These are phyloP conservation scores for Catalaphyllia jardinei DNA, from an alignment of 64 coral and sea anemone species.

Conservation along the genomic window DNA sequence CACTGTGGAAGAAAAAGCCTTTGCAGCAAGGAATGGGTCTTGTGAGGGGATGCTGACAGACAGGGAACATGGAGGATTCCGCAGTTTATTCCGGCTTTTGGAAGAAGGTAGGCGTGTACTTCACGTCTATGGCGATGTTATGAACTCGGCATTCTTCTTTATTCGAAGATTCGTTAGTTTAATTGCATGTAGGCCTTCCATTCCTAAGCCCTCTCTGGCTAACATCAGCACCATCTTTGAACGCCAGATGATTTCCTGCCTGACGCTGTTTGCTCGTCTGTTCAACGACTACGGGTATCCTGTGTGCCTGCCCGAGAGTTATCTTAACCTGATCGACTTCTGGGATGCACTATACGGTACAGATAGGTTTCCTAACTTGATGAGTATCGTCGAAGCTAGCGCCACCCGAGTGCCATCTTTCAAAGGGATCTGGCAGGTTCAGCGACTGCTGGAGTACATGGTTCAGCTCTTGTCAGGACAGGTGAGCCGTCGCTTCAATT, in stretches of 20 bases:
- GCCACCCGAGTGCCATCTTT: conserved; percentile 34
- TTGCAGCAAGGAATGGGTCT: neutral
- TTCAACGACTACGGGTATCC: conserved; percentile 47
- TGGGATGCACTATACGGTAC: conserved; percentile 61
- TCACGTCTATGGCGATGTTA: conserved; percentile 49
- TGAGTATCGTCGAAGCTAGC: conserved; percentile 42
- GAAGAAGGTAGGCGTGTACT: conserved; percentile 32
- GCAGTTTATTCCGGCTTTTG: conserved; percentile 33
- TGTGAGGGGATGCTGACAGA: conserved; percentile 40
- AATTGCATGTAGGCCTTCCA: conserved; percentile 34
- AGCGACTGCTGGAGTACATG: conserved; percentile 58
- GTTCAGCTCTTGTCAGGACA: conserved; percentile 49
- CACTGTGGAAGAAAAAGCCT: conserved; percentile 54
- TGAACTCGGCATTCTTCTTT: conserved; percentile 22
- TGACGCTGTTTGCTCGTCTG: conserved; percentile 56
- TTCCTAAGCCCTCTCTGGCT: conserved; percentile 47
- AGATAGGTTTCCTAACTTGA: conserved; percentile 31
- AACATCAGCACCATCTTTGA: conserved; percentile 66
- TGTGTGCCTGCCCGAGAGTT: conserved; percentile 63
- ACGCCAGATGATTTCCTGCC: conserved; percentile 44
- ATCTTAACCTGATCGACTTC: conserved; percentile 57
- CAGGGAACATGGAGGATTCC: conserved; percentile 23
- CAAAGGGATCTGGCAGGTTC: conserved; percentile 57
- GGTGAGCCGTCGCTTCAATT: conserved; percentile 43
- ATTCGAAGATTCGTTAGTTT: conserved; percentile 54